These are phyloP conservation scores for Allophyes oxyacanthae DNA, from an alignment of 2,888 invertebrate species.

Conservation along the genomic window DNA sequence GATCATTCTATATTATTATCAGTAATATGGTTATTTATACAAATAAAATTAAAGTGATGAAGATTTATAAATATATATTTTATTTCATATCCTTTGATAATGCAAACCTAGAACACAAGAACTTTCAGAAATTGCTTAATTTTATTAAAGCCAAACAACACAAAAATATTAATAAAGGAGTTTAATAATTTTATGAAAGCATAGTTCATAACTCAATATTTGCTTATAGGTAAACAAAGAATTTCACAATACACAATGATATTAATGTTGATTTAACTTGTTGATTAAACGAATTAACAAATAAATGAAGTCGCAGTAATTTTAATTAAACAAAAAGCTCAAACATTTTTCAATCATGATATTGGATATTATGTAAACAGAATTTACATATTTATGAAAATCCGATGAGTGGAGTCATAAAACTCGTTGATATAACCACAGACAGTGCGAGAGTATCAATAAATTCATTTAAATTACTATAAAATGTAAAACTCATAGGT, in stretches of 20 bases:
- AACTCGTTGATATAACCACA: slow-evolving; percentile 34
- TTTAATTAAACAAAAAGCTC: slow-evolving; percentile 55
- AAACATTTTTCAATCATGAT: slow-evolving; percentile 64
- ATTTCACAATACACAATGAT: slow-evolving; percentile 13
- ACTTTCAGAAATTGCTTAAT: too few species aligned
- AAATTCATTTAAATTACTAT: slow-evolving; percentile 10
- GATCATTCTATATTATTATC: slow-evolving; percentile 88
- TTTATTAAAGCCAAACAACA: too few species aligned
- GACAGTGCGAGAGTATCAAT: slow-evolving; percentile 12
- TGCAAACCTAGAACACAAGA: neutral
- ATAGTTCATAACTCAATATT: too few species aligned
- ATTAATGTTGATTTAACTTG: too few species aligned
- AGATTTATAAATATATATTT: slow-evolving; percentile 81
- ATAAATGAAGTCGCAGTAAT: slow-evolving; percentile 40
- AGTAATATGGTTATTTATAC: slow-evolving; percentile 89
- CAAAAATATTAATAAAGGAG: too few species aligned
- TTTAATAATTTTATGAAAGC: too few species aligned
- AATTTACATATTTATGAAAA: slow-evolving; percentile 70
- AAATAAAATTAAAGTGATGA: slow-evolving; percentile 85
- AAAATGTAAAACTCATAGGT: slow-evolving; percentile 15
- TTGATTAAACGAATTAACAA: slow-evolving; percentile 34
- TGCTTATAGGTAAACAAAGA: neutral
- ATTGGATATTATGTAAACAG: slow-evolving; percentile 64
- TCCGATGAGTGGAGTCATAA: slow-evolving; percentile 41
- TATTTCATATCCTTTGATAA: slow-evolving; percentile 59